phyloP scores from a whole-genome alignment of 1,140 invertebrate genomes.

The Eurosta solidaginis region DNA sequence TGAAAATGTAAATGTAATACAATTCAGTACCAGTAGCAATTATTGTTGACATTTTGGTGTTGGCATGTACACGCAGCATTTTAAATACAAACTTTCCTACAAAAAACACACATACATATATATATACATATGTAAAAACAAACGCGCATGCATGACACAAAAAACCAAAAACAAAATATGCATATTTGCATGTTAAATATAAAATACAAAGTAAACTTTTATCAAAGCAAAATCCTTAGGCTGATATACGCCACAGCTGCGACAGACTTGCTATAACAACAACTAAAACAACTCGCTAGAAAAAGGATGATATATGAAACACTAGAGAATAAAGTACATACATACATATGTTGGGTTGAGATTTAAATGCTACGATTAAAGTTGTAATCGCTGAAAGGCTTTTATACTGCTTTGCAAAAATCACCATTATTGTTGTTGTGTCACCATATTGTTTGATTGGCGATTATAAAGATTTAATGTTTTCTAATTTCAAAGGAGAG shows the following conservation, averaged over 20 bases:
- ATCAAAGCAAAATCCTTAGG: conserved; percentile 24
- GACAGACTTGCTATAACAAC: not conserved
- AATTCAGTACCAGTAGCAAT: conserved; percentile 3
- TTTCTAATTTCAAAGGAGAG: too few species aligned
- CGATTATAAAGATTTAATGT: too few species aligned
- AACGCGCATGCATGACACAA: not conserved
- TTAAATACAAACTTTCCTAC: not conserved
- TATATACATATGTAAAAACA: not conserved
- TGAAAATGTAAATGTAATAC: conserved; percentile 1
- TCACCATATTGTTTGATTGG: too few species aligned
- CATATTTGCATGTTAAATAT: conserved; percentile 13
- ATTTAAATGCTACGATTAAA: conserved; percentile 1
- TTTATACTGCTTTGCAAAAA: too few species aligned
- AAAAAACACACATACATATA: not conserved
- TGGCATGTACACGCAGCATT: conserved; percentile 20
- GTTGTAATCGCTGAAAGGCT: not conserved
- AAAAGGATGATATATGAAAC: not conserved
- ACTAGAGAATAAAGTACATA: not conserved
- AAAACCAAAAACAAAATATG: too few species aligned
- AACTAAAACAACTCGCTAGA: too few species aligned
- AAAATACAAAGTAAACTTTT: conserved; percentile 16
- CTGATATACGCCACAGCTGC: conserved; percentile 5
- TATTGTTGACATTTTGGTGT: conserved; percentile 23
- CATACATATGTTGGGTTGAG: not conserved
- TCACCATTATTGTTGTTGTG: too few species aligned